phyloP scores from a whole-genome alignment of 1,140 invertebrate genomes.

The Macrostomum lignano region DNA sequence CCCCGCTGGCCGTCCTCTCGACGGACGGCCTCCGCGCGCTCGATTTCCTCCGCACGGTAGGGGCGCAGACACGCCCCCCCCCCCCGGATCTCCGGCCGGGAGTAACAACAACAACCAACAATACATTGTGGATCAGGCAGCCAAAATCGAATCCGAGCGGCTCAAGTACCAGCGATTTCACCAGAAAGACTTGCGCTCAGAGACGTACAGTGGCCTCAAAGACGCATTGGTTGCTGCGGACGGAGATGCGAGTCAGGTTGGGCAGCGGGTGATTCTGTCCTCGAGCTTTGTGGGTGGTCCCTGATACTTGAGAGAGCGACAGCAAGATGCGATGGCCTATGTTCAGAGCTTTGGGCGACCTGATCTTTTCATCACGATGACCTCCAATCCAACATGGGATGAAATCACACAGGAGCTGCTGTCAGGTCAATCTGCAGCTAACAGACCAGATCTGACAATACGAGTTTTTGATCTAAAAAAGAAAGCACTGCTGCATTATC shows the following conservation, averaged over 20 bases:
- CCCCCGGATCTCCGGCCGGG: no score
- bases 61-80: no score
- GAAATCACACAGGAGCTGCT: slow-evolving; percentile 17
- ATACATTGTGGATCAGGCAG: no score
- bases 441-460: slow-evolving; percentile 24
- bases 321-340: slow-evolving; percentile 25
- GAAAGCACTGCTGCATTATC: slow-evolving; percentile 27
- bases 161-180: slow-evolving; percentile 10
- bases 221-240: no score
- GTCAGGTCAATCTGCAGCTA: slow-evolving; percentile 10
- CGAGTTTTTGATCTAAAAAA: slow-evolving; percentile 29
- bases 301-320: slow-evolving; percentile 25
- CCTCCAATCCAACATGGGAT: slow-evolving; percentile 10
- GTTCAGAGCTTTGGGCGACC: slow-evolving; percentile 21
- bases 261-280: slow-evolving; percentile 13
- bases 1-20: no score
- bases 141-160: slow-evolving; percentile 13
- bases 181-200: slow-evolving; percentile 5
- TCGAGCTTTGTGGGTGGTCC: slow-evolving; percentile 18
- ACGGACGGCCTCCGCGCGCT: no score
- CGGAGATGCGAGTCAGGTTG: no score
- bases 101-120: no score
- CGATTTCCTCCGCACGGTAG: no score
- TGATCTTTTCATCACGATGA: slow-evolving; percentile 18
- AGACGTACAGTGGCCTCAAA: background rate